Evolutionary conservation across 1,140 invertebrate species (phyloP).

Genomic region (Ruditapes philippinarum): DNA sequence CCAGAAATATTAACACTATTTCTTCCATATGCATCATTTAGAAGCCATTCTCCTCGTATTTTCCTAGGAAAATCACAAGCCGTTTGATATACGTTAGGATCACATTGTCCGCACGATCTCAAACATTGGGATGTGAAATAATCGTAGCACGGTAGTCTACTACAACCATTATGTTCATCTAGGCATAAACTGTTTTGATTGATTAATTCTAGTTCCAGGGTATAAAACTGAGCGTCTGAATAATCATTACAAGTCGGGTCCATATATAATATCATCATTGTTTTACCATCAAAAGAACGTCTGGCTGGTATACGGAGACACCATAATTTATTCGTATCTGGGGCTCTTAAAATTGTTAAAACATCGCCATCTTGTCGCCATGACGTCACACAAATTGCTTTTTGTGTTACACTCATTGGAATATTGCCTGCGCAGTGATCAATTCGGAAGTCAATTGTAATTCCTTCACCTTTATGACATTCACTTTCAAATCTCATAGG

Average conservation of each 20-base stretch:
- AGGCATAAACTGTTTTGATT: conserved; percentile 68
- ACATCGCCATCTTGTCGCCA: conserved; percentile 72
- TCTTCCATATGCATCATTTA: conserved; percentile 42
- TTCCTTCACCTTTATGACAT: conserved; percentile 76
- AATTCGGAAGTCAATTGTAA: conserved; percentile 74
- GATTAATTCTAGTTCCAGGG: conserved; percentile 63
- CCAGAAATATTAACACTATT: conserved; percentile 62
- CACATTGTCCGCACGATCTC: conserved; percentile 72
- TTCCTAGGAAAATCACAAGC: conserved; percentile 70
- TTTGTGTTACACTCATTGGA: conserved; percentile 69
- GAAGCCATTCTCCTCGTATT: conserved; percentile 68
- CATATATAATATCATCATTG: conserved; percentile 68
- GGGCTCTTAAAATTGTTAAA: conserved; percentile 69
- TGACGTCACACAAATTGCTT: conserved; percentile 70
- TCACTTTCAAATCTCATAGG: conserved; percentile 80
- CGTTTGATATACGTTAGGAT: conserved; percentile 43
- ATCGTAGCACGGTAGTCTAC: conserved; percentile 65
- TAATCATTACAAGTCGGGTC: conserved; percentile 67
- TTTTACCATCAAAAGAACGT: conserved; percentile 1
- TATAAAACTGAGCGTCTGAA: conserved; percentile 51
- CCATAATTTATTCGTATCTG: conserved; percentile 70
- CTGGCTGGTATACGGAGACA: conserved; percentile 73
- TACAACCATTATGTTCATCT: conserved; percentile 77
- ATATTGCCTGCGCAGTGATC: conserved; percentile 69
- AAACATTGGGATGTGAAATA: conserved; percentile 72